phyloP scores from a whole-genome alignment of 2,797 vertebrate genomes.

The Amphiprion clarkii region DNA sequence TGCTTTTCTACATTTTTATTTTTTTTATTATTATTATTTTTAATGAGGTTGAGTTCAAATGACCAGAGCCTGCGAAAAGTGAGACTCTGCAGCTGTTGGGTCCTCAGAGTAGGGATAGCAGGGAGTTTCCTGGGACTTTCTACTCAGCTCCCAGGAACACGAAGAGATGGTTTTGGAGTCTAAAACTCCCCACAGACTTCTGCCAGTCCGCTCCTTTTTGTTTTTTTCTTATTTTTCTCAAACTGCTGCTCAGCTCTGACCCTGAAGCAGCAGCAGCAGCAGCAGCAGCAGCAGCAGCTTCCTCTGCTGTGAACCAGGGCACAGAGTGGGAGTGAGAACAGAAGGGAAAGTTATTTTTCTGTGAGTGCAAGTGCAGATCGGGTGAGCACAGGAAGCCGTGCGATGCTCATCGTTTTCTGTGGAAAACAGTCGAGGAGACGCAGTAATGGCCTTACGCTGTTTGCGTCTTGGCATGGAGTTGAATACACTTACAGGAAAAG shows the following conservation, averaged over 20 bases:
- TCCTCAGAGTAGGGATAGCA: constrained; percentile 57
- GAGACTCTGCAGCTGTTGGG: constrained; percentile 78
- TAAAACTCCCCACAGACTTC: constrained; percentile 68
- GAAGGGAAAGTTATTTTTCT: constrained; percentile 48
- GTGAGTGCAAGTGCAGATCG: neutral
- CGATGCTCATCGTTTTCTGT: constrained; percentile 44
- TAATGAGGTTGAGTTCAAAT: constrained; percentile 55
- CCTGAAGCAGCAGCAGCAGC: constrained; percentile 15
- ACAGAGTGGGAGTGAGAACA: constrained; percentile 78
- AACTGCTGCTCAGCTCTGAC: constrained; percentile 58
- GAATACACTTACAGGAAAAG: constrained; percentile 20
- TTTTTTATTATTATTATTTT: neutral
- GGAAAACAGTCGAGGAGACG: constrained; percentile 27
- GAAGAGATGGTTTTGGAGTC: constrained; percentile 62
- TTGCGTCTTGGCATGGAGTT: constrained; percentile 48
- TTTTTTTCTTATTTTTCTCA: constrained; percentile 28
- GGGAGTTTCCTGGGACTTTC: constrained; percentile 79
- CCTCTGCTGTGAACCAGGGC: constrained; percentile 64
- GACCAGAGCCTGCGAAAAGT: constrained; percentile 60
- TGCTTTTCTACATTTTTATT: neutral
- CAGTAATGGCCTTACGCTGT: constrained; percentile 11
- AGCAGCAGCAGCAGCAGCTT: constrained; percentile 36
- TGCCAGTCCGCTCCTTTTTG: constrained; percentile 34
- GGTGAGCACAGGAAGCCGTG: constrained; percentile 59
- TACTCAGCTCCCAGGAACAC: constrained; percentile 63